Evolutionary conservation across 2,113 vertebrate species (phyloP).

Genomic region (Clarias magur): DNA sequence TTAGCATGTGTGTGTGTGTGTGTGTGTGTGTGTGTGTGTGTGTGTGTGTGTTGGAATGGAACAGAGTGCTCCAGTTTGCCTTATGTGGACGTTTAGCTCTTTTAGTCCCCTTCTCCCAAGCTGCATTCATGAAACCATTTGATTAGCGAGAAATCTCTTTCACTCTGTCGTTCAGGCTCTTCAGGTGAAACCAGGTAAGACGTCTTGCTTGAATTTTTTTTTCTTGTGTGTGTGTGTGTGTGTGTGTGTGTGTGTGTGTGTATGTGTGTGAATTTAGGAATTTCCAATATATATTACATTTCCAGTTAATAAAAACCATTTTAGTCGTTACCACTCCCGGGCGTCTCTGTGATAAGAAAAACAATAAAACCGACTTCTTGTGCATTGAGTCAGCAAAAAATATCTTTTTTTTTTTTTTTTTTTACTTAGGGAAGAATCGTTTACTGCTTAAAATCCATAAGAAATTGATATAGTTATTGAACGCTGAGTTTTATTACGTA

Average conservation of each 20-base stretch:
- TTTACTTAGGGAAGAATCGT: neutral
- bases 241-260: neutral
- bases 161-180: constrained; percentile 47
- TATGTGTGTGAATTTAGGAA: neutral
- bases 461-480: neutral
- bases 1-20: constrained; percentile 1
- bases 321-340: neutral
- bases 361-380: too few species aligned
- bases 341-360: too few species aligned
- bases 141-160: constrained; percentile 54
- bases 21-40: constrained; percentile 5
- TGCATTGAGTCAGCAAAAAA: too few species aligned
- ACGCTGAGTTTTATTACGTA: neutral
- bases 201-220: neutral
- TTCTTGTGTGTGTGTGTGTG: neutral
- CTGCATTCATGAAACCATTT: constrained; percentile 58
- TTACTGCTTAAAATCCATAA: neutral
- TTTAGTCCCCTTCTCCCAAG: constrained; percentile 45
- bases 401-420: too few species aligned
- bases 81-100: neutral
- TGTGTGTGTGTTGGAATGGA: constrained; percentile 11
- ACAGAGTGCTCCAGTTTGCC: neutral
- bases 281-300: neutral
- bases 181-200: constrained; percentile 66
- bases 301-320: neutral